Percentiles rank a stretch among this genome's conserved stretches.
Evolutionary conservation across 1,140 invertebrate species (phyloP).

Genomic region (Drosophila pseudoobscura): DNA sequence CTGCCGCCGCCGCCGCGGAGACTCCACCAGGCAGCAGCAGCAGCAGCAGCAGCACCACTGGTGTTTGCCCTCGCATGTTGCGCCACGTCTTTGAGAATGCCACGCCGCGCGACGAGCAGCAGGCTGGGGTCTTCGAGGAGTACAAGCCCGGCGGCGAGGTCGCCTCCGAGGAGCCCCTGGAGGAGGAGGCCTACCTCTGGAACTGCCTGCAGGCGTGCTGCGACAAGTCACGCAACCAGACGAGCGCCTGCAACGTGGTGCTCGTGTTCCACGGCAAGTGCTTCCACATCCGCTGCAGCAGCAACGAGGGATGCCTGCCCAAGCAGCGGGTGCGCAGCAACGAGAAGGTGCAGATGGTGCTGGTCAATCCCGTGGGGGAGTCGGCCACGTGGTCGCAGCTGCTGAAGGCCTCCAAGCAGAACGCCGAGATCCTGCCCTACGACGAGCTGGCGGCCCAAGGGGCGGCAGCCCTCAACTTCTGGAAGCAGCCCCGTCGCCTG

Average conservation of each 20-base stretch:
- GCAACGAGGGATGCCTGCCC: slow-evolving; percentile 88
- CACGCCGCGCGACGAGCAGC: slow-evolving; percentile 64
- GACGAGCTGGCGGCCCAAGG: slow-evolving; percentile 23
- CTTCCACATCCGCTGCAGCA: slow-evolving; percentile 89
- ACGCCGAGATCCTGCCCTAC: slow-evolving; percentile 52
- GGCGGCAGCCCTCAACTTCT: slow-evolving; percentile 64
- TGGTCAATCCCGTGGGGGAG: slow-evolving; percentile 87
- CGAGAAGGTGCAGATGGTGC: slow-evolving; percentile 88
- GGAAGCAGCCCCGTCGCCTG: slow-evolving; percentile 72
- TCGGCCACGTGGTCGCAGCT: slow-evolving; percentile 85
- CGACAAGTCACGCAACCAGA: slow-evolving; percentile 68
- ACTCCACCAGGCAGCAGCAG: slow-evolving; percentile 11
- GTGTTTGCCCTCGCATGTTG: slow-evolving; percentile 67
- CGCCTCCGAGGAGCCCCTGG: slow-evolving; percentile 34
- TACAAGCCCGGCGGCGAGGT: slow-evolving; percentile 47
- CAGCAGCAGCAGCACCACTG: not conserved
- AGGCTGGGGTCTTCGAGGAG: slow-evolving; percentile 70
- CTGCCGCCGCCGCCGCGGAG: slow-evolving; percentile 2
- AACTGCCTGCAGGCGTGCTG: slow-evolving; percentile 91
- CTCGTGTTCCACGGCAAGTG: slow-evolving; percentile 90
- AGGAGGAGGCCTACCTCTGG: slow-evolving; percentile 69
- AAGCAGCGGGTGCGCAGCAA: slow-evolving; percentile 84
- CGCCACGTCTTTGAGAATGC: slow-evolving; percentile 77
- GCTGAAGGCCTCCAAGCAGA: slow-evolving; percentile 72
- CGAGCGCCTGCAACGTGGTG: slow-evolving; percentile 89